Conservation (phyloP, 1,140 invertebrate genomes). For the Tetragonula clypearis region DNA sequence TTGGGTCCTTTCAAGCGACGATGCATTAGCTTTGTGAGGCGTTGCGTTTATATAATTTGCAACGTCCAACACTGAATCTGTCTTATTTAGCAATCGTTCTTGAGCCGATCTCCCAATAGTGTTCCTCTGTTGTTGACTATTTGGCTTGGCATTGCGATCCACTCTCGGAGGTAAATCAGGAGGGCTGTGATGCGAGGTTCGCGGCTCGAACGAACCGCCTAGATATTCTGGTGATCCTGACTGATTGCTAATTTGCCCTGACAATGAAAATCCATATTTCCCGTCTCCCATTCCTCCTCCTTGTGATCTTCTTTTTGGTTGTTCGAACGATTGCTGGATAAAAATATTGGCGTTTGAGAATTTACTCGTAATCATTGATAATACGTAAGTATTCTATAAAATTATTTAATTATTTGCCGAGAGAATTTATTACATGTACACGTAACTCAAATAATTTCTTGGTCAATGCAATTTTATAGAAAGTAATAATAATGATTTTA, state of each 20-base stretch:
- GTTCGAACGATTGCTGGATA: conserved; percentile 73
- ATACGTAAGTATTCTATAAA: background rate
- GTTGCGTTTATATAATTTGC: conserved; percentile 84
- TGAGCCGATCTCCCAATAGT: conserved; percentile 82
- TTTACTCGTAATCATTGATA: no score
- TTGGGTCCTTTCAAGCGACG: conserved; percentile 83
- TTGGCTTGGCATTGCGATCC: conserved; percentile 89
- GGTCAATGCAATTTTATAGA: no score
- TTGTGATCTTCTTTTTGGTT: conserved; percentile 78
- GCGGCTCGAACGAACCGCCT: conserved; percentile 70
- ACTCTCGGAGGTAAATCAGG: conserved; percentile 93
- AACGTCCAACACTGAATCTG: conserved; percentile 80
- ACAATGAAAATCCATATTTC: conserved; percentile 85
- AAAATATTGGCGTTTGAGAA: background rate
- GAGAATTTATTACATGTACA: no score
- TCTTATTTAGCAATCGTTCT: conserved; percentile 81
- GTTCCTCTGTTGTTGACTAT: conserved; percentile 76
- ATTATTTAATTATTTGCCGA: background rate
- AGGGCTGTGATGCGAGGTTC: conserved; percentile 83
- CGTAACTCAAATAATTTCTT: no score
- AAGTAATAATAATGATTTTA: background rate
- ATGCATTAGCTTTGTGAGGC: conserved; percentile 79
- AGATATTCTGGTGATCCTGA: conserved; percentile 71
- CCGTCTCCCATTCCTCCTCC: conserved; percentile 80
- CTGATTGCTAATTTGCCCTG: conserved; percentile 70